Percentiles rank a stretch among this genome's conserved stretches.
phyloP scores from a whole-genome alignment of 2,113 vertebrate species.

The Nycticorax nycticorax region DNA sequence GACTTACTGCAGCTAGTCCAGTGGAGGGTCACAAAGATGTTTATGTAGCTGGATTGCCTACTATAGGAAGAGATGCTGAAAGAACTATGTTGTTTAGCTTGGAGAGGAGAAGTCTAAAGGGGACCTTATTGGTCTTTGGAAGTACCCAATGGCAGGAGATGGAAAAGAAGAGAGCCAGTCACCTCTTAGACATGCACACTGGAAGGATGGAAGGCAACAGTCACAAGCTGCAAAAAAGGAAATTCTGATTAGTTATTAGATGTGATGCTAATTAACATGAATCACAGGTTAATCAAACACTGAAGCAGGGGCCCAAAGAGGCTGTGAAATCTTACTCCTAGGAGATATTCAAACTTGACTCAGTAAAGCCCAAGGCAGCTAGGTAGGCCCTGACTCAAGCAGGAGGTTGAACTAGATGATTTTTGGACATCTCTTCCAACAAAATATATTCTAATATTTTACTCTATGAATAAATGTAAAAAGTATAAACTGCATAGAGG shows the following conservation, averaged over 20 bases:
- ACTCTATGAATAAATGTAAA: not conserved
- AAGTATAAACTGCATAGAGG: not conserved
- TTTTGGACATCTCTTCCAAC: not conserved
- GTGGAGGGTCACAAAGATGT: not conserved
- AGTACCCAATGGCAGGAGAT: rapidly evolving
- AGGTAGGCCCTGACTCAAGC: not conserved
- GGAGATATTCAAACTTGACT: not conserved
- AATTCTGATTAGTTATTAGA: not conserved
- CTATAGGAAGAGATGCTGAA: not conserved
- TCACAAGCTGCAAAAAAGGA: not conserved
- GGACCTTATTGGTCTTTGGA: not conserved
- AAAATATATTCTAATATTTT: not conserved
- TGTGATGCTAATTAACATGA: not conserved
- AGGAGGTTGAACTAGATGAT: not conserved
- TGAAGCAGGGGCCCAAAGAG: not conserved
- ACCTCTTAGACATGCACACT: not conserved
- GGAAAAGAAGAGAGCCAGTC: not conserved
- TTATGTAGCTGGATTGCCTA: not conserved
- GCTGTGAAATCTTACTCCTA: not conserved
- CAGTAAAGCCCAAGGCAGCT: not conserved
- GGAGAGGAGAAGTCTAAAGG: not conserved
- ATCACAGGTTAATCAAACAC: not conserved
- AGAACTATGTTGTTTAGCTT: rapidly evolving
- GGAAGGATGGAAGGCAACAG: not conserved
- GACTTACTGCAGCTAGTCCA: not conserved